phyloP scores from a whole-genome alignment of 2,797 vertebrate species.

The Epinephelus malabaricus region DNA sequence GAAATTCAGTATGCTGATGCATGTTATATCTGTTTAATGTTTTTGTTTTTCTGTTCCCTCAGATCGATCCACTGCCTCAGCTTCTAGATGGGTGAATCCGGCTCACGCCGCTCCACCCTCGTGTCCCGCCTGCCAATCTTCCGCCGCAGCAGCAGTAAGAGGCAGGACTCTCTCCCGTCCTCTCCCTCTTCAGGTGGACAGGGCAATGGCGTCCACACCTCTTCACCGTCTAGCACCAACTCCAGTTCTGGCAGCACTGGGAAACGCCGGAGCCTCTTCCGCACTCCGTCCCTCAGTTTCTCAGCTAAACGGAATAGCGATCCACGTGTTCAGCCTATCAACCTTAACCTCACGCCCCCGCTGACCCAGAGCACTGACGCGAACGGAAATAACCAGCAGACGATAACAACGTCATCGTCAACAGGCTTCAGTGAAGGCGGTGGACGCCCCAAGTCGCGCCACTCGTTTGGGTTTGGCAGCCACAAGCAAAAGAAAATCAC shows the following conservation, averaged over 20 bases:
- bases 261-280: constrained; percentile 95
- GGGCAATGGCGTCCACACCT: constrained; percentile 92
- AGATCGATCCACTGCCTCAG: constrained; percentile 49
- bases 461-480: constrained; percentile 92
- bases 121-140: constrained; percentile 99
- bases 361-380: constrained; percentile 70
- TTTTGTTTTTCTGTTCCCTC: constrained; percentile 33
- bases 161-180: constrained; percentile 96
- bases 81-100: constrained; percentile 93
- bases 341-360: constrained; percentile 77
- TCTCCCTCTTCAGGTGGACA: constrained; percentile 93
- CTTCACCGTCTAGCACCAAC: constrained; percentile 98
- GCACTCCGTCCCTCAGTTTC: constrained; percentile 95
- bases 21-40: too few species aligned
- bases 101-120: constrained; percentile 93
- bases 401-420: constrained; percentile 77
- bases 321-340: constrained; percentile 85
- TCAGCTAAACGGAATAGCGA: constrained; percentile 90
- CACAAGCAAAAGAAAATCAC: constrained; percentile 94
- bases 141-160: constrained; percentile 92
- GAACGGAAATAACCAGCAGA: constrained; percentile 82
- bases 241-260: constrained; percentile 97
- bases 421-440: constrained; percentile 86
- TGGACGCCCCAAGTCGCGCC: constrained; percentile 88
- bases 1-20: too few species aligned